Evolutionary conservation across 1,140 invertebrate species (phyloP).

Genomic region (Chironomus tepperi): DNA sequence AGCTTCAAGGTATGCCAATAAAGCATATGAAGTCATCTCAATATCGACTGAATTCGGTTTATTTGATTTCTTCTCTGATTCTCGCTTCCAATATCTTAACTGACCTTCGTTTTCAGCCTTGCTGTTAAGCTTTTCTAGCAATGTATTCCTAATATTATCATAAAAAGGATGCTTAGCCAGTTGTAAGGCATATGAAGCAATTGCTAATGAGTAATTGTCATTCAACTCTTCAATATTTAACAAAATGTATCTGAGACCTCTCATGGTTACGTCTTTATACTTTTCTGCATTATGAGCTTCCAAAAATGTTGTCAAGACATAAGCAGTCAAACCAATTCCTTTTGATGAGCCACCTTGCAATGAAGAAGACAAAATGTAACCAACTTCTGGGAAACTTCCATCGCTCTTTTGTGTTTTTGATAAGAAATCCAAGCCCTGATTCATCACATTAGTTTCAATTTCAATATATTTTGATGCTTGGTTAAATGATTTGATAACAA

Average conservation of each 20-base stretch:
- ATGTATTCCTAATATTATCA: constrained; percentile 28
- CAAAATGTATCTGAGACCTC: constrained; percentile 42
- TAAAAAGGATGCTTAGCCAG: constrained; percentile 51
- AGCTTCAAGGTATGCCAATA: constrained; percentile 56
- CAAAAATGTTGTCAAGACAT: constrained; percentile 66
- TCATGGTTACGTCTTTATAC: constrained; percentile 33
- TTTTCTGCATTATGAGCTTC: constrained; percentile 48
- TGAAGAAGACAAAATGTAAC: constrained; percentile 63
- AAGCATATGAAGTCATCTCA: constrained; percentile 78
- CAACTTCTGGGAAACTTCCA: constrained; percentile 76
- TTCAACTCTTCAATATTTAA: constrained; percentile 58
- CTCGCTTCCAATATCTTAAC: constrained; percentile 42
- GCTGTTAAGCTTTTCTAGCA: constrained; percentile 30
- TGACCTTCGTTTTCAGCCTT: constrained; percentile 34
- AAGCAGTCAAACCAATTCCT: constrained; percentile 71
- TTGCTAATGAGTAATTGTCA: constrained; percentile 64
- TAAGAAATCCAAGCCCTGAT: constrained; percentile 70
- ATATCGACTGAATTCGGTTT: constrained; percentile 66
- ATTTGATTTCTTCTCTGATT: constrained; percentile 58
- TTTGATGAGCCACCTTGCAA: constrained; percentile 63
- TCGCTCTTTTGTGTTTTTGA: constrained; percentile 61
- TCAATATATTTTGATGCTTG: constrained; percentile 72
- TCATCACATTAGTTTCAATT: constrained; percentile 66
- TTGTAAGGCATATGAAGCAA: constrained; percentile 68
- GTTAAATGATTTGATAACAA: constrained; percentile 79